Evolutionary conservation across 2,888 invertebrate species (phyloP), one percentile per base, ranked within the genome.

Genomic region (Torymus aiolomorphi): DNA sequence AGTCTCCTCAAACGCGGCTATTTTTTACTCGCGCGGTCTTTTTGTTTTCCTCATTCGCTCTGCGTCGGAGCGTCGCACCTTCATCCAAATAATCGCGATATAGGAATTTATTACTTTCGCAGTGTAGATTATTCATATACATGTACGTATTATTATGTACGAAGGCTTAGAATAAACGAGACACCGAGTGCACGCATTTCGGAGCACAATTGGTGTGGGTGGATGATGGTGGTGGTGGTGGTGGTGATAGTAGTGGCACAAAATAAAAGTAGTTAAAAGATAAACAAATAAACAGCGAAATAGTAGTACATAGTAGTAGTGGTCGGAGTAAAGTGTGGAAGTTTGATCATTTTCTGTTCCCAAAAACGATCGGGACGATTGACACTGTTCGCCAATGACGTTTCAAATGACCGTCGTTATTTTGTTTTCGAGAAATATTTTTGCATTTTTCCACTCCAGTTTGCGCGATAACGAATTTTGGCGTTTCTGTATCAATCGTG

Each of bases 291-390:
- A 71, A 80, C 62, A 76, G 51, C 80, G 62, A 67, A 62, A 51
- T 76, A 65, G 67, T 66, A 74, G 83, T 79, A 78, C 79, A 78
- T 82, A 79, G 83, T 83, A 82, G 83, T 85, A 84, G 86, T 88
- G 86, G 86, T 87, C 86, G 86, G 88, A 90, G 88, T 89, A 87
- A 86, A 88, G 89, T 89, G 90, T 90, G 90, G 89, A 90, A 90
- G 89, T 88, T 85, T 86, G 88, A 80, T 52, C 57, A 16, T 57
- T 20, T 49, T 13, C 52, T 56, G 56, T 63, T 69, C 67, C 74
- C 70, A 71, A 74, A 78, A 74, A 70, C 70, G 66, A 18, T 74
- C 70, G 59, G 8, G 16, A 11, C 18, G 71, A 74, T 80, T 77
- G 76, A 76, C 67, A 73, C 73, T 52, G 8, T 10, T 13, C 13